Conservation (phyloP, 2,113 vertebrate genomes). For the Heterocephalus glaber region DNA sequence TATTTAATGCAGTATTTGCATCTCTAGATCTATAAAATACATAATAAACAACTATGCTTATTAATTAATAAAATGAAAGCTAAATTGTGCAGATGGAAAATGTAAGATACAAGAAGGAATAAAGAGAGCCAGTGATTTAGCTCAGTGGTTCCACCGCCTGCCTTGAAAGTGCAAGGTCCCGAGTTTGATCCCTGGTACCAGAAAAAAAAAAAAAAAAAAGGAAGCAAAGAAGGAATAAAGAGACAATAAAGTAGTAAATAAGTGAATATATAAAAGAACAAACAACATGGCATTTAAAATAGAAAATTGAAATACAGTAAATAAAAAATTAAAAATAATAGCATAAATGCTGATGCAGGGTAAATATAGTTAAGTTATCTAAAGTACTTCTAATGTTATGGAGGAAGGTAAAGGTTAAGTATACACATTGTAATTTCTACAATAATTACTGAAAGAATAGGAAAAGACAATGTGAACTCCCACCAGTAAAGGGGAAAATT, state of each 20-base stretch:
- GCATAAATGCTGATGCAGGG: not conserved
- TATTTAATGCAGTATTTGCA: not conserved
- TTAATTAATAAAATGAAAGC: not conserved
- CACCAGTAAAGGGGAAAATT: not conserved
- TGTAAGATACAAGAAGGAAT: not conserved
- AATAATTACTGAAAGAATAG: not conserved
- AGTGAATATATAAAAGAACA: not conserved
- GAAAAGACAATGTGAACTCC: not conserved
- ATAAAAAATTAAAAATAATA: not conserved
- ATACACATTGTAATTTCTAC: not conserved
- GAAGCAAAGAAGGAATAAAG: not conserved
- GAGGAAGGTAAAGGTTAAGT: not conserved
- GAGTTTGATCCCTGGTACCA: no score
- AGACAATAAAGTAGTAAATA: not conserved
- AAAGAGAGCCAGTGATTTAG: no score
- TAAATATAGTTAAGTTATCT: not conserved
- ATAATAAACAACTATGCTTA: not conserved
- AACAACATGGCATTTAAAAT: not conserved
- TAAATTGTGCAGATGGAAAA: not conserved
- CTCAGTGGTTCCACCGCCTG: no score
- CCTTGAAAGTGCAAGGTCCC: no score
- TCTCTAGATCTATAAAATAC: not conserved
- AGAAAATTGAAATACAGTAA: not conserved
- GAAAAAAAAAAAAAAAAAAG: no score
- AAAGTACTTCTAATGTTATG: not conserved